A percentile compares a stretch with the other conserved stretches of the same genome.
Conservation (phyloP, 1,140 invertebrate genomes). For the Euborellia annulipes region DNA sequence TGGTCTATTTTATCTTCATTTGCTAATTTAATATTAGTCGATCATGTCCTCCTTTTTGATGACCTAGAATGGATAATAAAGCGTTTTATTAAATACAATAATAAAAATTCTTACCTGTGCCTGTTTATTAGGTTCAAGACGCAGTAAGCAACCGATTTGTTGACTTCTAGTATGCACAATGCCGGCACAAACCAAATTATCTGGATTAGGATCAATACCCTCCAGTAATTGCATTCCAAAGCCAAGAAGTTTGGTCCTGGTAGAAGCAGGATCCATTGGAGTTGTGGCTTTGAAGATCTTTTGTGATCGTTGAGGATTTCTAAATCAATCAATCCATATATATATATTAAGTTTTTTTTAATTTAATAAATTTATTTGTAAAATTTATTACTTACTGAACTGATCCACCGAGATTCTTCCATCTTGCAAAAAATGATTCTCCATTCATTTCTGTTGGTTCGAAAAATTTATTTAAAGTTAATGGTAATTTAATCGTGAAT, state of each 20-base stretch:
- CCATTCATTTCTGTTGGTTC: conserved; percentile 98
- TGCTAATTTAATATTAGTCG: too few relatives aligned
- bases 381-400: conserved; percentile 16
- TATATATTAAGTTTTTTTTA: background rate
- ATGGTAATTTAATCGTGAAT: conserved; percentile 82
- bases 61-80: too few relatives aligned
- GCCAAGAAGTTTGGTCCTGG: conserved; percentile 80
- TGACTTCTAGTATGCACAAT: conserved; percentile 90
- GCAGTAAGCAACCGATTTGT: conserved; percentile 89
- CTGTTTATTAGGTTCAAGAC: conserved; percentile 96
- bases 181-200: conserved; percentile 98
- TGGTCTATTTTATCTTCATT: too few relatives aligned
- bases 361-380: conserved; percentile 2
- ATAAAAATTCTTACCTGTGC: conserved; percentile 54
- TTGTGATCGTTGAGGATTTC: conserved; percentile 86
- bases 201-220: conserved; percentile 95
- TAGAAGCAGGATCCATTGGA: conserved; percentile 74
- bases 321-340: conserved; percentile 19
- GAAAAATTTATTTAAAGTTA: conserved; percentile 97
- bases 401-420: conserved; percentile 95
- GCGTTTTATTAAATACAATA: background rate
- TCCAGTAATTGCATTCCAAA: conserved; percentile 90
- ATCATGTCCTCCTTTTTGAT: too few relatives aligned
- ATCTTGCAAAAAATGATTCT: conserved; percentile 93
- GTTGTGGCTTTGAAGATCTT: conserved; percentile 90